Percentiles rank a stretch among this genome's conserved stretches.
Conservation (phyloP, 2,888 invertebrate species). For the Bruchidius siliquastri region DNA sequence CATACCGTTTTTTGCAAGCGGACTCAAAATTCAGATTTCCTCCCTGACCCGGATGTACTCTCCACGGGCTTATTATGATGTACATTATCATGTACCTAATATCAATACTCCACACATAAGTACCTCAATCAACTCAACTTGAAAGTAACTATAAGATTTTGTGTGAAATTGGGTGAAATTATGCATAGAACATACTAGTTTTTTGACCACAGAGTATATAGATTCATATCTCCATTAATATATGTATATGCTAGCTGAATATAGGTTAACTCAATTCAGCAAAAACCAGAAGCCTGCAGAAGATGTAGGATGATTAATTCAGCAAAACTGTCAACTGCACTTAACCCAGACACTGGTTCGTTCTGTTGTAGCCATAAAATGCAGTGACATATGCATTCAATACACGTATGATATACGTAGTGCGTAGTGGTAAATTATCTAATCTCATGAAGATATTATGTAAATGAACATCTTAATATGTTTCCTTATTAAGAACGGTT, state of each 20-base stretch:
- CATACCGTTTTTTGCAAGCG: too few species aligned
- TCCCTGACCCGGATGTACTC: too few species aligned
- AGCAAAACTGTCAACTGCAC: not conserved
- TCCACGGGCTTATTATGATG: too few species aligned
- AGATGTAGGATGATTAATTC: not conserved
- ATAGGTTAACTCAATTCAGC: not conserved
- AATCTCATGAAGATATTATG: not conserved
- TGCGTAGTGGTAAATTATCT: not conserved
- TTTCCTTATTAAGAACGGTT: not conserved
- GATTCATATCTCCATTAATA: not conserved
- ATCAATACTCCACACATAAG: too few species aligned
- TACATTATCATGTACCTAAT: too few species aligned
- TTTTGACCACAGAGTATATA: too few species aligned
- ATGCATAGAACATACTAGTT: too few species aligned
- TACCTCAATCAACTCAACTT: too few species aligned
- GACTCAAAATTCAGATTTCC: too few species aligned
- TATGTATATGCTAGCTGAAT: not conserved
- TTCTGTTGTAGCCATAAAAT: not conserved
- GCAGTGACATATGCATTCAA: not conserved
- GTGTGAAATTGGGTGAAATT: too few species aligned
- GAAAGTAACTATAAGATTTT: too few species aligned
- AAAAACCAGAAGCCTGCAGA: not conserved
- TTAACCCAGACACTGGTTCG: not conserved
- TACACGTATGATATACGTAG: not conserved
- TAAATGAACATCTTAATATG: not conserved